phyloP scores from a whole-genome alignment of 2,113 vertebrate species.

The Otis tarda region DNA sequence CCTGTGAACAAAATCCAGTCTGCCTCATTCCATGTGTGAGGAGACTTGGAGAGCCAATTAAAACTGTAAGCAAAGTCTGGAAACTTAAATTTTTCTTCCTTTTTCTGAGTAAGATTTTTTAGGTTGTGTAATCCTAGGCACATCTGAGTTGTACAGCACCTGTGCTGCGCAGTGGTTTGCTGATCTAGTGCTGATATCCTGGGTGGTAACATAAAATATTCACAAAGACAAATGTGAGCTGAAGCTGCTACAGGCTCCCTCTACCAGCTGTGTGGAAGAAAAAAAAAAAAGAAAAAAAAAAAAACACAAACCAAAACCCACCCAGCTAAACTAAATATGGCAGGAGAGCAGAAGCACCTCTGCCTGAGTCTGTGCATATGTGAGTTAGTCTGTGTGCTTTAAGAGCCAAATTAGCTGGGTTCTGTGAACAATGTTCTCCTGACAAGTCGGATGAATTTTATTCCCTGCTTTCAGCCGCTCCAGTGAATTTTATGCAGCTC shows the following conservation, averaged over 20 bases:
- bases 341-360: background rate
- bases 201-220: constrained; percentile 39
- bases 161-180: background rate
- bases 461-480: constrained; percentile 22
- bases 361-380: background rate
- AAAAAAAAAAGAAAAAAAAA: background rate
- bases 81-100: background rate
- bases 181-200: background rate
- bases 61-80: background rate
- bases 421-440: background rate
- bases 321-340: background rate
- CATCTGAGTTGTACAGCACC: background rate
- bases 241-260: background rate
- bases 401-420: background rate
- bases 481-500: background rate
- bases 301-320: background rate
- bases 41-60: constrained; percentile 18
- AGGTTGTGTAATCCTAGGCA: background rate
- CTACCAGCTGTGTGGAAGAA: background rate
- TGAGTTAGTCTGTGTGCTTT: background rate
- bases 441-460: constrained; percentile 9
- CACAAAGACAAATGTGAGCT: constrained; percentile 44
- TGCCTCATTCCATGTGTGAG: background rate
- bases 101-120: background rate
- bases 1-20: background rate